These are phyloP conservation scores for Ceryle rudis DNA, from an alignment of 2,797 vertebrate species.

Conservation along the genomic window DNA sequence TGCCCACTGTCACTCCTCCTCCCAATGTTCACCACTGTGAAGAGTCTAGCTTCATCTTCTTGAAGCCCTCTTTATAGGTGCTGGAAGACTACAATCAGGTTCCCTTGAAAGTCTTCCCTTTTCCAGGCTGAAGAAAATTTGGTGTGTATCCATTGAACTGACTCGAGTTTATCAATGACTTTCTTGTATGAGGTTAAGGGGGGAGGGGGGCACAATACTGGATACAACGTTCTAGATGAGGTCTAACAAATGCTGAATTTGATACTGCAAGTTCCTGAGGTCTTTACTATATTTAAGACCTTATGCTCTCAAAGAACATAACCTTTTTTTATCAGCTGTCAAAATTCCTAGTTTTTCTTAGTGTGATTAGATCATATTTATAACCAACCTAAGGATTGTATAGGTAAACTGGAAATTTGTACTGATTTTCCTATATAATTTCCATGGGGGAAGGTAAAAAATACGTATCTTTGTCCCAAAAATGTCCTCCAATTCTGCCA, in stretches of 20 bases:
- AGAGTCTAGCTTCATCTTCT: neutral
- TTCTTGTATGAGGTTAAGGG: neutral
- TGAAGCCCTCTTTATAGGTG: neutral
- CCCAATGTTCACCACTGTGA: neutral
- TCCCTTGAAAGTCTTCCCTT: neutral
- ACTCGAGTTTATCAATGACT: neutral
- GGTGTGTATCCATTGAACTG: neutral
- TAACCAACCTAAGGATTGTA: neutral
- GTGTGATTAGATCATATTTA: neutral
- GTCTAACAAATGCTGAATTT: neutral
- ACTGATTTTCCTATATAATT: neutral
- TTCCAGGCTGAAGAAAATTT: neutral
- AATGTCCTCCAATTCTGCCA: neutral
- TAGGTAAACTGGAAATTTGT: neutral
- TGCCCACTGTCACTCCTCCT: neutral
- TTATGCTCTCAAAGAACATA: neutral
- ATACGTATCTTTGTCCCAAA: neutral
- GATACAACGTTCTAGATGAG: too few species aligned
- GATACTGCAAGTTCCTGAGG: neutral
- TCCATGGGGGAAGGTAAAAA: neutral
- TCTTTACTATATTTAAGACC: neutral
- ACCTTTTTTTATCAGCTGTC: neutral
- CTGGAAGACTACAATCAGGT: neutral
- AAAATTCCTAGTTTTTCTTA: neutral
- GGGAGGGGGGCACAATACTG: neutral